A percentile compares a stretch with the other conserved stretches of the same genome.
Conservation (phyloP, 2,113 vertebrate species). For the Pelodiscus sinensis region DNA sequence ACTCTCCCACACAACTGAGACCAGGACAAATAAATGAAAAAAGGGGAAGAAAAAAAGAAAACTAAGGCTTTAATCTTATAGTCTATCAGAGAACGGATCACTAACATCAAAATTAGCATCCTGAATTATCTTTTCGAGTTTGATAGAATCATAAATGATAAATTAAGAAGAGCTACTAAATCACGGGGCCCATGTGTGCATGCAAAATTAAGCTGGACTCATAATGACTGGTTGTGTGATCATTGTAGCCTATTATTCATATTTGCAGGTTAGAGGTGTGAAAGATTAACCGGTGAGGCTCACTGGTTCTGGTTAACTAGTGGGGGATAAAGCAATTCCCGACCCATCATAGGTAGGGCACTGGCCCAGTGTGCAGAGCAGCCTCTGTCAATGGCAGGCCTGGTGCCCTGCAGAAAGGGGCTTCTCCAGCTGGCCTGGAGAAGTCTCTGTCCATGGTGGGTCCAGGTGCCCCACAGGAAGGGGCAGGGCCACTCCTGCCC, state of each 20-base stretch:
- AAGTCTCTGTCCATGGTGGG: too few relatives aligned
- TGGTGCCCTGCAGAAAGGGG: too few relatives aligned
- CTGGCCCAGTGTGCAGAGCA: too few relatives aligned
- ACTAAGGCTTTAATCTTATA: background rate
- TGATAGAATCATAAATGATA: background rate
- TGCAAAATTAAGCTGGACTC: background rate
- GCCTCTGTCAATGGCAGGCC: too few relatives aligned
- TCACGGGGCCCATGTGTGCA: background rate
- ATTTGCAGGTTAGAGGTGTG: background rate
- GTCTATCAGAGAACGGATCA: background rate
- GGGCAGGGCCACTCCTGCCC: too few relatives aligned
- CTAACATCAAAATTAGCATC: background rate
- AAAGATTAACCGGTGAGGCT: too few relatives aligned
- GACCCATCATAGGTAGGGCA: too few relatives aligned
- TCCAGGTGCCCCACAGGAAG: too few relatives aligned
- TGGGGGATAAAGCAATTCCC: too few relatives aligned
- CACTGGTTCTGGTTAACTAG: too few relatives aligned
- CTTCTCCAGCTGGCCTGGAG: too few relatives aligned
- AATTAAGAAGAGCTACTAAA: background rate
- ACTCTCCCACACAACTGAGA: background rate
- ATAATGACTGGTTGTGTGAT: background rate
- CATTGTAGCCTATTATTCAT: background rate
- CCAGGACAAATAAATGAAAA: background rate
- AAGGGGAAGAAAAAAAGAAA: fast-evolving
- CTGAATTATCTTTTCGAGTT: background rate